phyloP scores from a whole-genome alignment of 2,888 invertebrate genomes.

The Unio pictorum region DNA sequence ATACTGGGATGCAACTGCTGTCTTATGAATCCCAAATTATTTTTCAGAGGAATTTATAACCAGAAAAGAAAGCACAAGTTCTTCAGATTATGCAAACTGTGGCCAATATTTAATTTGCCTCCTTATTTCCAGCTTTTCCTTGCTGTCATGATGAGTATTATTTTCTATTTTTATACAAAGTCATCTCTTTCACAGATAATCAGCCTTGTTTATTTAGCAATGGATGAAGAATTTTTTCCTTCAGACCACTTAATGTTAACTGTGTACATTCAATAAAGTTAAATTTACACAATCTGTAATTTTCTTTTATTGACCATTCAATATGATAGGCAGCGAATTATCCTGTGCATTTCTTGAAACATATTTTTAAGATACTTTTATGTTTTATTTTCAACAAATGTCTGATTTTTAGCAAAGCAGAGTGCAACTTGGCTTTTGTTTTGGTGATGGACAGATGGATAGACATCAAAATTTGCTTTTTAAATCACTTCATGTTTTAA shows the following conservation, averaged over 20 bases:
- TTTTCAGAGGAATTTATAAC: slow-evolving; percentile 6
- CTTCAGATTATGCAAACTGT: slow-evolving; percentile 21
- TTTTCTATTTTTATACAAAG: slow-evolving; percentile 23
- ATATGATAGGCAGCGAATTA: no score
- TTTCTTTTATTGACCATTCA: no score
- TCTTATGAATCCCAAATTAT: slow-evolving; percentile 55
- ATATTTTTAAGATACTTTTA: no score
- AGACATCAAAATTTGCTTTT: no score
- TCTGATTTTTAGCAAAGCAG: no score
- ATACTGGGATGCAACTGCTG: slow-evolving; percentile 58
- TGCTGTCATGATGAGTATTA: slow-evolving; percentile 21
- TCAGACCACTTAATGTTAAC: slow-evolving; percentile 64
- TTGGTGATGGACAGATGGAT: no score
- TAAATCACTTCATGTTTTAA: no score
- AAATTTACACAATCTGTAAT: no score
- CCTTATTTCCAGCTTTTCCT: slow-evolving; percentile 49
- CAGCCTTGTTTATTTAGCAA: slow-evolving; percentile 39
- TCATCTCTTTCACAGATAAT: slow-evolving; percentile 36
- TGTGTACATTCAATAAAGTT: slow-evolving; percentile 7
- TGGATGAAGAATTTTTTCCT: slow-evolving; percentile 62
- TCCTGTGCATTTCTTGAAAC: no score
- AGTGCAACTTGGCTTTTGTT: no score
- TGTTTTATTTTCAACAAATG: no score
- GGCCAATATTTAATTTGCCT: slow-evolving; percentile 50
- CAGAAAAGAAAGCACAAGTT: slow-evolving; percentile 19